phyloP scores from a whole-genome alignment of 2,113 vertebrate genomes.

The Tachysurus vachellii region DNA sequence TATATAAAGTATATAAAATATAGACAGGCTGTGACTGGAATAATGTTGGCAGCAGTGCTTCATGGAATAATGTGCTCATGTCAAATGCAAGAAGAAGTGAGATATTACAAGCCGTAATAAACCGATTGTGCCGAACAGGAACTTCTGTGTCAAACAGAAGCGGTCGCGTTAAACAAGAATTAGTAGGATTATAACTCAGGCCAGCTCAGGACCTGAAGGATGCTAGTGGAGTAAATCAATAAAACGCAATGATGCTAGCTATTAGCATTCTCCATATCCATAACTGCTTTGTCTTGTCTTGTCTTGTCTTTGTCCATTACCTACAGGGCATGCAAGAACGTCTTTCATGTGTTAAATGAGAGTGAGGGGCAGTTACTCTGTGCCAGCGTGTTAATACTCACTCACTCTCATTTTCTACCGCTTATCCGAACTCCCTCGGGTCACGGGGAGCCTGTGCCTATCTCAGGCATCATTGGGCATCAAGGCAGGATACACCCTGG shows the following conservation, averaged over 20 bases:
- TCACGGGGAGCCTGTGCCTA: too few relatives aligned
- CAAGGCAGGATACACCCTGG: too few relatives aligned
- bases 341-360: slow-evolving; percentile 27
- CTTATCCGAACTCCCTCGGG: too few relatives aligned
- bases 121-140: neutral
- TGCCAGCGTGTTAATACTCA: slow-evolving; percentile 13
- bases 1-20: slow-evolving; percentile 11
- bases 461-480: too few relatives aligned
- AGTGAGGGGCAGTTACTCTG: neutral
- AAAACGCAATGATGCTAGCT: slow-evolving; percentile 20
- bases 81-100: neutral
- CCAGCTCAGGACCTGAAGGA: slow-evolving; percentile 21
- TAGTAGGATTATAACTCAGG: slow-evolving; percentile 19
- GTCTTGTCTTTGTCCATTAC: slow-evolving; percentile 23
- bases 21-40: slow-evolving; percentile 11
- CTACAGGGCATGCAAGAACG: neutral
- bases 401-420: too few relatives aligned
- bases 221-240: slow-evolving; percentile 21
- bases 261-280: slow-evolving; percentile 15
- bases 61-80: neutral
- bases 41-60: neutral
- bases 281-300: slow-evolving; percentile 11
- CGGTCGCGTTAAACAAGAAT: slow-evolving; percentile 23
- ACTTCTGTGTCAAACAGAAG: neutral
- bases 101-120: neutral